Base-by-base conservation (phyloP, 2,888 invertebrate species). In the Coelinius sp. region DNA sequence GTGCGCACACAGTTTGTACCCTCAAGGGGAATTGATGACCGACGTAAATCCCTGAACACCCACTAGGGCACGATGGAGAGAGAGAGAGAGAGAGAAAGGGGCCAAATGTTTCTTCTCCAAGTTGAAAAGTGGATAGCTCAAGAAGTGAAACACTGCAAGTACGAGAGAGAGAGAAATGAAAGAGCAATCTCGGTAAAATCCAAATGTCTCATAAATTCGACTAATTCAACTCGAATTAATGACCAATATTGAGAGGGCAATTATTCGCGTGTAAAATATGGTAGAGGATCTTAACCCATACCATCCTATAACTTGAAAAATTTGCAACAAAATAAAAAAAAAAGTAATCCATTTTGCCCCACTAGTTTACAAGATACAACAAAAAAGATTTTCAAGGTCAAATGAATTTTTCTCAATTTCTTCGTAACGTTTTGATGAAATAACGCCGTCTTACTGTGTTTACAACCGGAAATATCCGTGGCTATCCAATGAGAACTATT, bases 1-100 rank as follows among this genome's bases (percentile, higher is more conserved):
- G 20, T 59, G 0, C 20, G 14, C 20, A 59, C 59, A 59, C 59
- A 59, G 59, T 59, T 59, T 31, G 59, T 59, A 35, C 59, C 35
- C 59, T 20, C 17, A 6, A 12, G 31, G n/a, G 59, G 59, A 59
- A 59, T 59, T 59, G 59, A 59, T 59, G 59, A 59, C 59, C 59
- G 59, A 35, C 59, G 59, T 59, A 59, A 59, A 59, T 59, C 59
- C 59, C 59, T 59, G 59, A 59, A 59, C 59, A 59, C 59, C 59
- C 35, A 49, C 46, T 49, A 17, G 46, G 46, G 31, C 31, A 31
- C 31, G 31, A 4, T 4, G 31, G 46, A 8, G 20, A 20, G 17
- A 2, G 44, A 17, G 14, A n/a, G 44, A n/a, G 44, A n/a, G 44
- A 1, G 44, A 25, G 27, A 10, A 0, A 17, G 17, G 59, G 59